Base-by-base conservation (phyloP, 2,888 invertebrate genomes). In the Microlaimidae sp. region DNA sequence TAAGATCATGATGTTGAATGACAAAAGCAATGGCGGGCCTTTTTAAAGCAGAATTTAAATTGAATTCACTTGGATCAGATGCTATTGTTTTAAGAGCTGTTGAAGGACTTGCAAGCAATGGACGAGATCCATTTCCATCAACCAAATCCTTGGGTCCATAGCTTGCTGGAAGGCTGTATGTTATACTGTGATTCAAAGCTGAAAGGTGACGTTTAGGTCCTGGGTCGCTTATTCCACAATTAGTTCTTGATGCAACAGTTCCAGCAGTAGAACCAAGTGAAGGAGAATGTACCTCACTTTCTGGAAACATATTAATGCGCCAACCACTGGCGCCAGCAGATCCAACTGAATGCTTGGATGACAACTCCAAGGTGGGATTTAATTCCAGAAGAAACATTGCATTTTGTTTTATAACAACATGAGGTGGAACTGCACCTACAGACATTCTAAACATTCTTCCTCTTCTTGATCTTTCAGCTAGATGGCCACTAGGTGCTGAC, bases 301-400 rank as follows among this genome's bases (percentile, higher is more conserved):
- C 24, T 51, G 64, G 64, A 56, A 64, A 64, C 19, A 64, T 50
- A 43, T 63, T 64, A 47, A 63, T 61, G 4, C 60, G 59, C 82
- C 42, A 83, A 83, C 60, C 60, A 88, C 84, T 82, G 38, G 92
- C 77, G 25, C 86, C 83, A 24, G 83, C 80, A 42, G 90, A 90
- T 1, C 90, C 42, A 19, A 26, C 17, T 10, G 19, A 27, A 25
- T 40, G 54, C 51, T 64, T 64, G 1, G 64, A 64, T 19, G 62
- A 60, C n/a, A 61, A 59, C 26, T 64, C 61, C 25, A 59, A 54
- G 19, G 61, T 58, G 41, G 57, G 50, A 43, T 65, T 64, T 52
- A 93, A 71, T 67, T 92, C 90, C 56, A 95, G 75, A 13, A 95
- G 73, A 69, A 93, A 95, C 71, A 88, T 79, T 0, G 95, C 90